Conservation (phyloP, 2,888 invertebrate species). For the Dioctria linearis region DNA sequence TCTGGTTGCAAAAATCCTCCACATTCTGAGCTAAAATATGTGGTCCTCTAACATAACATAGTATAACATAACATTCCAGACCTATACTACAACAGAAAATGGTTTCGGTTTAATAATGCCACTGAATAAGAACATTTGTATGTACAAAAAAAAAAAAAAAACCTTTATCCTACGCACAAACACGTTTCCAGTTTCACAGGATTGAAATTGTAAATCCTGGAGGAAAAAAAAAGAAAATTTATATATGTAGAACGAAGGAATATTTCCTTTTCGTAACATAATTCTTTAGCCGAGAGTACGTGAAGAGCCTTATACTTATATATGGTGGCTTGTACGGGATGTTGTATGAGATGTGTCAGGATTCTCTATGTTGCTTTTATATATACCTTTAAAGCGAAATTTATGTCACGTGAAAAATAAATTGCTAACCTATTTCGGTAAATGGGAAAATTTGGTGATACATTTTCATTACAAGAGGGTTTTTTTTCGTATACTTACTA, state of each 20-base stretch:
- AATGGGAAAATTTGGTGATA: conserved; percentile 52
- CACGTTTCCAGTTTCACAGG: conserved; percentile 12
- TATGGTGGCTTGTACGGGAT: not conserved
- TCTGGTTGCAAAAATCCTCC: not conserved
- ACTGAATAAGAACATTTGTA: not conserved
- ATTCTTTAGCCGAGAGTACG: conserved; percentile 37
- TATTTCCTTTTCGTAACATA: conserved; percentile 40
- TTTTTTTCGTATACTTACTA: not conserved
- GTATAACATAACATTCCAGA: conserved; percentile 9
- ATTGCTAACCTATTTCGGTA: conserved; percentile 50
- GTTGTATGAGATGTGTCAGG: conserved; percentile 43
- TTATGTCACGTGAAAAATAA: conserved; percentile 53
- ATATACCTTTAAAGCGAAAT: conserved; percentile 44
- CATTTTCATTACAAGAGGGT: conserved; percentile 43
- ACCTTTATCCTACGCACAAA: conserved; percentile 20
- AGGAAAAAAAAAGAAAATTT: not conserved
- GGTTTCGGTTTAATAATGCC: not conserved
- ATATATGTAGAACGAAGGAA: conserved; percentile 1
- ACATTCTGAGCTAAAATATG: not conserved
- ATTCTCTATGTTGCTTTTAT: conserved; percentile 23
- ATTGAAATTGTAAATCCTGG: conserved; percentile 40
- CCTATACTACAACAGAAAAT: not conserved
- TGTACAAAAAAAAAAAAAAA: not conserved
- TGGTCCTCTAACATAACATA: conserved; percentile 22
- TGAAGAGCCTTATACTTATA: conserved; percentile 20